Evolutionary conservation across 2,888 invertebrate species (phyloP), one percentile per base, ranked within the genome.

Genomic region (Dione juno): DNA sequence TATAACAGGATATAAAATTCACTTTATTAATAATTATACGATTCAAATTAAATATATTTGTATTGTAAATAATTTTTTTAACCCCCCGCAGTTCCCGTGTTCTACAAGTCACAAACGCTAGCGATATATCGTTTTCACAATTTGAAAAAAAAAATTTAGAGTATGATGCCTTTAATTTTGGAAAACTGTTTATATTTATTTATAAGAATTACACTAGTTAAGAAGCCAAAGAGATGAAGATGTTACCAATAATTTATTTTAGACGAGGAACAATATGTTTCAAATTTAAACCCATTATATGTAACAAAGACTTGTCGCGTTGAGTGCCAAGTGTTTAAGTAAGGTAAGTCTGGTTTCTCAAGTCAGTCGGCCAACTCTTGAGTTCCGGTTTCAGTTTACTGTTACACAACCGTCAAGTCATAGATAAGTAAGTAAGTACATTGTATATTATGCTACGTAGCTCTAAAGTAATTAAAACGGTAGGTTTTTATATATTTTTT

Each of bases 311-410:
- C 72, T 76, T 74, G 72, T 76, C 76, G 70, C 67, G 74, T 74
- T 66, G 75, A 72, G 76, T 77, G 79, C 80, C 79, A 81, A 83
- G 80, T 80, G 79, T 77, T 81, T 77, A 80, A 80, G 78, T 82
- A 79, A 79, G 74, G 76, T 78, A 78, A 52, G 52, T 78, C 80
- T 79, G 80, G 80, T 83, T 84, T 81, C 80, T 78, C 72, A 78
- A 77, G 76, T 78, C 74, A 77, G 77, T 78, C 76, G 80, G 76
- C 78, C 78, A 79, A 78, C 81, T 16, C 48, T 82, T 79, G 77
- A 80, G 80, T 83, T 83, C 80, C 77, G 74, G 70, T 73, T 73
- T 65, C 71, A 73, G 70, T 66, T 74, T 69, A 68, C 70, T 71
- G 69, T 76, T 76, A 77, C 71, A 75, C 75, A 76, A 74, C 74